These are phyloP conservation scores for Apostichopus californicus DNA, from an alignment of 35 echinoderm and acorn worm genomes.

Conservation along the genomic window DNA sequence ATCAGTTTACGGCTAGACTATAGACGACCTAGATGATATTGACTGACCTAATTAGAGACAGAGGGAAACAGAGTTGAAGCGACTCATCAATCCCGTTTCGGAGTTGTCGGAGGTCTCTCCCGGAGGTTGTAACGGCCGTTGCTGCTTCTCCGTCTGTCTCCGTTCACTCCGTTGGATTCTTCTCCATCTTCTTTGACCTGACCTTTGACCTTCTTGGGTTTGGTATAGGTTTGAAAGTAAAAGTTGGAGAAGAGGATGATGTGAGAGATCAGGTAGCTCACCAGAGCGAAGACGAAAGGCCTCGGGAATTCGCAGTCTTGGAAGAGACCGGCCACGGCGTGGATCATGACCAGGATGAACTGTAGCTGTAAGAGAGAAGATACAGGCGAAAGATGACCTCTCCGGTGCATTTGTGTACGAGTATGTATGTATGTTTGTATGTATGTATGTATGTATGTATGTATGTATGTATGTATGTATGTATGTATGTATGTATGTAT, in stretches of 20 bases:
- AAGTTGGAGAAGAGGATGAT: slow-evolving; percentile 98
- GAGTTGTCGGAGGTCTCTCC: slow-evolving; percentile 9
- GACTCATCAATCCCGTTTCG: not conserved
- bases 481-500: too few species aligned
- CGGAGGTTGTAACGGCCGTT: slow-evolving; percentile 60
- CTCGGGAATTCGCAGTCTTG: slow-evolving; percentile 64
- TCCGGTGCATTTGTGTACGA: too few species aligned
- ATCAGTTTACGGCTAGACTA: too few species aligned
- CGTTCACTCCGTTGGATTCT: not conserved
- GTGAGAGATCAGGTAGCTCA: slow-evolving; percentile 82
- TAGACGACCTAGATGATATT: too few species aligned
- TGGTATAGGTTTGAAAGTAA: slow-evolving; percentile 67
- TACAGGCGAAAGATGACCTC: too few species aligned
- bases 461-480: too few species aligned
- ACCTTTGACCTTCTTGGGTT: slow-evolving; percentile 4
- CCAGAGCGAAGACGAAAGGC: slow-evolving; percentile 67
- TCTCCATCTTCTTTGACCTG: not conserved
- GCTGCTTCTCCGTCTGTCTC: not conserved
- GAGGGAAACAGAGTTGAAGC: not conserved
- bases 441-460: too few species aligned
- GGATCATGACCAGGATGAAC: slow-evolving; percentile 69
- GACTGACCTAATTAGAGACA: not conserved
- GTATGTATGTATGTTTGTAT: too few species aligned
- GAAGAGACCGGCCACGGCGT: slow-evolving; percentile 56
- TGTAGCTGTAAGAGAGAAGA: slow-evolving; percentile 59